Conservation (phyloP, 2,113 vertebrate species). For the Xyrauchen texanus region DNA sequence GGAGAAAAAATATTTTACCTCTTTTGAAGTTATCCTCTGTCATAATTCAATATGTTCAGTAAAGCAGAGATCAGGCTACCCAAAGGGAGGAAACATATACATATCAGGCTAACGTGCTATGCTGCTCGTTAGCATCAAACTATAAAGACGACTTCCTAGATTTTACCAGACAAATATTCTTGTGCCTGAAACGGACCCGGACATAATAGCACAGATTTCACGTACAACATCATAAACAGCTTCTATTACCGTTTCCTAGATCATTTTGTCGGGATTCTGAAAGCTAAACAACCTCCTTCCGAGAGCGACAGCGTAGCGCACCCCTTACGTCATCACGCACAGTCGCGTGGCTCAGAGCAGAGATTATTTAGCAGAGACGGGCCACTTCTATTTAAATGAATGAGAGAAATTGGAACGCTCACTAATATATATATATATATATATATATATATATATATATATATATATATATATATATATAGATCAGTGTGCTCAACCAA, state of each 20-base stretch:
- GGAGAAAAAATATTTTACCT: too few relatives aligned
- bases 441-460: too few relatives aligned
- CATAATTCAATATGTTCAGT: too few relatives aligned
- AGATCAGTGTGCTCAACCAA: too few relatives aligned
- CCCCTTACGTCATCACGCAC: conserved; percentile 47
- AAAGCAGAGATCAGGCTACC: too few relatives aligned
- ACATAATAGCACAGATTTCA: neutral
- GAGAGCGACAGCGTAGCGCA: conserved; percentile 42
- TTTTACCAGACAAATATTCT: neutral
- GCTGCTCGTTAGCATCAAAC: conserved; percentile 5
- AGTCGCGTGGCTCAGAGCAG: conserved; percentile 43
- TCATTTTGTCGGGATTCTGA: conserved; percentile 30
- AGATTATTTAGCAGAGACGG: too few relatives aligned
- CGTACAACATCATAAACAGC: neutral
- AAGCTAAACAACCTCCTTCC: conserved; percentile 40
- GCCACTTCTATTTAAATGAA: too few relatives aligned
- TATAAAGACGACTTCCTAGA: neutral
- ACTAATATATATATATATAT: too few relatives aligned
- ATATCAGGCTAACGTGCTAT: conserved; percentile 26
- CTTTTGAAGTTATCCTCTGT: too few relatives aligned
- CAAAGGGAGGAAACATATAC: too few relatives aligned
- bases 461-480: too few relatives aligned
- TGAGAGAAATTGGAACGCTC: too few relatives aligned
- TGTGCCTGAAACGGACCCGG: neutral
- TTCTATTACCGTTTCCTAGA: conserved; percentile 37